Base-by-base conservation (phyloP, 35 echinoderm and acorn worm species). In the Eucidaris tribuloides region DNA sequence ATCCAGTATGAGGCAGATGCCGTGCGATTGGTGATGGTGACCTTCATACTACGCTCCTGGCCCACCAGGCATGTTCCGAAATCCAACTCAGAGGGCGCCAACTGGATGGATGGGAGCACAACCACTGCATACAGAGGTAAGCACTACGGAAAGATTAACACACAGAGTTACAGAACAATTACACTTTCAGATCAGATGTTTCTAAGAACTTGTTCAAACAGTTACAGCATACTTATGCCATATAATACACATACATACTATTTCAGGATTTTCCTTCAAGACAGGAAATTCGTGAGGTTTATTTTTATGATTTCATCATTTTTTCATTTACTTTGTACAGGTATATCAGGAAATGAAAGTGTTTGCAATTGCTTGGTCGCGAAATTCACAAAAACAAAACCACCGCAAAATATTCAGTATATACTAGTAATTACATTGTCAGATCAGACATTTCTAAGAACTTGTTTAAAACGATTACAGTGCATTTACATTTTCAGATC, bases 51-150 rank as follows among this genome's bases (percentile, higher is more conserved):
- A 43, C 94, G 65, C 59, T 92, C 85, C 44, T 97, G 94, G 15
- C 89, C 85, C 45, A 97, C 94, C 31, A 91, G 81, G 32, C 94
- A 97, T 6, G 70, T 81, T 14, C 94, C 94, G 86, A 97, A 97
- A 86, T 97, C 89, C 55, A 97, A 52, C 24, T 42, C 22, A 7
- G 77, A 72, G 48, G 85, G 86, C 30, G 89, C 77, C 6, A 97
- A 38, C 57, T 71, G 42, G 29, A 97, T 54, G 23, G 94, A 97
- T 18, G 94, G 94, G 5, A 97, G 74, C 17, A 83, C 80, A 0
- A 97, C 76, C 18, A 91, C 48, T 13, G 94, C 89, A 86, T 89
- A 82, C 27, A 97, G 60, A n/a, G 89, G 94, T 19, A 97, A 60
- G 85, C 62, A 62, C 94, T 97, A 43, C 17, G 76, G 41, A 5